phyloP scores from a whole-genome alignment of 1,140 invertebrate genomes.

The Leucophenga varia region DNA sequence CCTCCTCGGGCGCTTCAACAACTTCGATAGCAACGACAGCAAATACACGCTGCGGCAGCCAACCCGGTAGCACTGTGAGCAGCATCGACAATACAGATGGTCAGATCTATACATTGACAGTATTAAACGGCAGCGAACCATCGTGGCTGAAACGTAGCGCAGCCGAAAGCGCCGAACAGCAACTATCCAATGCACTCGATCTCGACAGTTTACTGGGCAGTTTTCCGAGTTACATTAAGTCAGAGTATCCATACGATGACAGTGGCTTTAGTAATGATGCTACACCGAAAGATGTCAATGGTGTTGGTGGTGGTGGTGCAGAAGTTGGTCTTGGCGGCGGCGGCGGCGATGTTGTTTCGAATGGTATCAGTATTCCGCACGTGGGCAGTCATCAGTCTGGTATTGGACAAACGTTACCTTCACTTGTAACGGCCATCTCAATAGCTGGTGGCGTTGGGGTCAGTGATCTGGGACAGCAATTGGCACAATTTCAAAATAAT shows the following conservation, averaged over 20 bases:
- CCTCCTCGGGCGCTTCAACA: slow-evolving; percentile 31
- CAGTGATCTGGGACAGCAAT: slow-evolving; percentile 40
- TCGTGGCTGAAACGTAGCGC: slow-evolving; percentile 59
- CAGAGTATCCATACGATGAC: slow-evolving; percentile 69
- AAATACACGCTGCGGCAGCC: not conserved
- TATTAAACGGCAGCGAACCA: slow-evolving; percentile 63
- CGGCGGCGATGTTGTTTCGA: not conserved
- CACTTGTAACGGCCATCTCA: slow-evolving; percentile 55
- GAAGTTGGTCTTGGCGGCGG: slow-evolving; percentile 18
- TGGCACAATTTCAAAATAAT: slow-evolving; percentile 67
- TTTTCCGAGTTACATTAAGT: slow-evolving; percentile 61
- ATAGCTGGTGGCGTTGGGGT: slow-evolving; percentile 57
- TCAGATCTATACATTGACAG: slow-evolving; percentile 67
- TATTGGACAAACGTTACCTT: slow-evolving; percentile 48
- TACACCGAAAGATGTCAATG: slow-evolving; percentile 63
- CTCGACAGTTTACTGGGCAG: slow-evolving; percentile 67
- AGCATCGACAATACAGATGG: slow-evolving; percentile 58
- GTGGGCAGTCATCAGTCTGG: not conserved
- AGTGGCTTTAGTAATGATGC: slow-evolving; percentile 67
- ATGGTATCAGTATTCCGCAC: slow-evolving; percentile 31
- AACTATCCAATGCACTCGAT: slow-evolving; percentile 62
- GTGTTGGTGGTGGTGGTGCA: slow-evolving; percentile 14
- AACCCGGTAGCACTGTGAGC: slow-evolving; percentile 35
- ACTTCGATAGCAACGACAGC: slow-evolving; percentile 48
- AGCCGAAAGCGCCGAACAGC: slow-evolving; percentile 57